Base-by-base conservation (phyloP, 1,140 invertebrate species). In the Cryptotermes secundus region DNA sequence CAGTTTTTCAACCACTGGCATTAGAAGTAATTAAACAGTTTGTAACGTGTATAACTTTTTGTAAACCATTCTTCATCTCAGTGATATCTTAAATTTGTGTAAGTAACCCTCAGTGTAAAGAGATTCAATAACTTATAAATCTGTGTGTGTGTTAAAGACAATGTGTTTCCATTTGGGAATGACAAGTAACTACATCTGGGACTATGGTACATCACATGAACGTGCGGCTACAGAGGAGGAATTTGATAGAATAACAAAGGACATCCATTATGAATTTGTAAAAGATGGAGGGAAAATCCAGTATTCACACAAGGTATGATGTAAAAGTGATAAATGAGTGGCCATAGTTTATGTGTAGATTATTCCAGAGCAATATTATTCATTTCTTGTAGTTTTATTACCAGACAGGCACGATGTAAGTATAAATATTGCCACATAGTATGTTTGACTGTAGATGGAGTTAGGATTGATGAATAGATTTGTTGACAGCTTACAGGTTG, bases 131-230 rank as follows among this genome's bases (percentile, higher is more conserved):
- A 38, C 10, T 42, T 42, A 3, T 42, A 42, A 42, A 42, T 42
- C 16, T 42, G 16, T 42, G 38, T 42, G 38, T 42, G 10, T 49
- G 19, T 42, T 84, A 42, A n/a, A 92, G 90, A 89, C 90, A 12
- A 84, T 92, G 45, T 91, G 90, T 87, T 91, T 91, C 85, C 90
- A 91, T 86, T 85, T 91, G 72, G 90, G 91, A 80, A 91, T 91
- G 90, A 91, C 89, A 26, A 88, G 87, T 53, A 87, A 86, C 34
- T 91, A 90, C 86, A 86, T 91, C 42, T 91, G 88, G 88, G 89
- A 91, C 86, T 89, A 89, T 86, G 88, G 88, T 10, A 88, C 87
- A 35, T 82, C 87, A 65, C 79, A 89, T 34, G 87, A 90, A 85
- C 86, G 87, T 80, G 19, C 86, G 12, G 89, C 89, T 10, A 86